Percentiles rank a stretch among this genome's conserved stretches.
phyloP scores from a whole-genome alignment of 1,140 invertebrate species.

The Drosophila miranda region DNA sequence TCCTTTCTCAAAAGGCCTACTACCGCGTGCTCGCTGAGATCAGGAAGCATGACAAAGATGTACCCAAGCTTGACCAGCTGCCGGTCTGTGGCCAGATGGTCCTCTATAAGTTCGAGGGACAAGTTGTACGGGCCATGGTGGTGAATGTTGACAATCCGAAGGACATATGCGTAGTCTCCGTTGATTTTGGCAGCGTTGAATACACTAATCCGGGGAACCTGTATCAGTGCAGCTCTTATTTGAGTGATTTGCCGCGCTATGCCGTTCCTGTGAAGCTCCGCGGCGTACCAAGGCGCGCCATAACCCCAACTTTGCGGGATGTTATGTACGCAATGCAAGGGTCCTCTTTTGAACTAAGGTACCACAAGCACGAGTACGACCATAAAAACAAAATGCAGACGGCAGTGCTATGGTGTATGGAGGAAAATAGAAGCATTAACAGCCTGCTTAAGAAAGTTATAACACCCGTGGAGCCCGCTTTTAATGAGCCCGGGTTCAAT shows the following conservation, averaged over 20 bases:
- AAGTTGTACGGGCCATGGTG: conserved; percentile 61
- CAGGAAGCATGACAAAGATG: conserved; percentile 13
- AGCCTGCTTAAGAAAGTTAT: conserved; percentile 49
- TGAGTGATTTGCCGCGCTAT: conserved; percentile 47
- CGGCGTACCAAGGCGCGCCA: conserved; percentile 46
- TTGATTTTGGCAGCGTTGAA: conserved; percentile 74
- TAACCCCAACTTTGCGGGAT: conserved; percentile 50
- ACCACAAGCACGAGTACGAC: conserved; percentile 37
- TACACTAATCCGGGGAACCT: conserved; percentile 39
- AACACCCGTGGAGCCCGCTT: conserved; percentile 43
- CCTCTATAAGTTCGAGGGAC: conserved; percentile 39
- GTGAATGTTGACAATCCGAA: conserved; percentile 47
- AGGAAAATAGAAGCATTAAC: conserved; percentile 60
- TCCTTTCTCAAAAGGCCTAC: conserved; percentile 49
- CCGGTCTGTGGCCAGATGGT: conserved; percentile 67
- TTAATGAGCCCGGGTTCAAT: conserved; percentile 18
- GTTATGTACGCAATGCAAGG: conserved; percentile 56
- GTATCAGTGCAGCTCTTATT: conserved; percentile 43
- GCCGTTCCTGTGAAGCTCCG: conserved; percentile 63
- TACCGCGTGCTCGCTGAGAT: conserved; percentile 38
- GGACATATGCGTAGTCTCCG: conserved; percentile 59
- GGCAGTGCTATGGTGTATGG: conserved; percentile 46
- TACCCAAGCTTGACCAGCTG: conserved; percentile 18
- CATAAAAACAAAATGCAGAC: conserved; percentile 38
- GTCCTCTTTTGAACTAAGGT: conserved; percentile 56